These are phyloP conservation scores for Lineus longissimus DNA, from an alignment of 1,140 invertebrate species.

Conservation along the genomic window DNA sequence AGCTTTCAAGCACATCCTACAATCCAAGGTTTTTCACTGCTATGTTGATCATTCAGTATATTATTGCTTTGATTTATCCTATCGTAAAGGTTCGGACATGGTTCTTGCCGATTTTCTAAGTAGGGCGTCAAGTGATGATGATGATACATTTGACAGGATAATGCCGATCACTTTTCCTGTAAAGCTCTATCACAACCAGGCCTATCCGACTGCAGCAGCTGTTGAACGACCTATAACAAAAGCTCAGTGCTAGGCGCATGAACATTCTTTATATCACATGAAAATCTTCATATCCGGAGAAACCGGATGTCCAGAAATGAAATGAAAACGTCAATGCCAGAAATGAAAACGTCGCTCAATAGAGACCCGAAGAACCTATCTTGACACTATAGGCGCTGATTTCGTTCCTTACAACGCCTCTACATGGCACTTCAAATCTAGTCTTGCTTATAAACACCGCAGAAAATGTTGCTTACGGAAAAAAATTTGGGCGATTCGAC, in stretches of 20 bases:
- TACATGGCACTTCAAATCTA: too few species aligned
- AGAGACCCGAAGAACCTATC: too few species aligned
- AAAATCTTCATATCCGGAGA: background rate
- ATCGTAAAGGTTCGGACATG: background rate
- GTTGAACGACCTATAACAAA: background rate
- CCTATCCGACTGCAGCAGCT: background rate
- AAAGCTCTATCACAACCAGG: background rate
- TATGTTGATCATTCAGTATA: background rate
- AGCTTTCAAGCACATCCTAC: background rate
- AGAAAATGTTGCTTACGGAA: too few species aligned
- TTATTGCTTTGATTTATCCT: background rate
- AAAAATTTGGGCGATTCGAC: too few species aligned
- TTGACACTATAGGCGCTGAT: too few species aligned
- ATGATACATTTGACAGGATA: background rate
- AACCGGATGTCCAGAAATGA: background rate
- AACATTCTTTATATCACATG: background rate
- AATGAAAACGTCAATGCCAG: too few species aligned
- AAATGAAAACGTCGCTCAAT: background rate
- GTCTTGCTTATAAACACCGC: too few species aligned
- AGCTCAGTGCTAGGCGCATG: background rate
- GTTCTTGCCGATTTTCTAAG: background rate
- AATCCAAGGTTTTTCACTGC: background rate
- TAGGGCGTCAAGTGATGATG: background rate
- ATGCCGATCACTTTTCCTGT: background rate
- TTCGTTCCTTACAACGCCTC: too few species aligned